phyloP scores from a whole-genome alignment of 2,888 invertebrate genomes.

The Eudemis profundana region DNA sequence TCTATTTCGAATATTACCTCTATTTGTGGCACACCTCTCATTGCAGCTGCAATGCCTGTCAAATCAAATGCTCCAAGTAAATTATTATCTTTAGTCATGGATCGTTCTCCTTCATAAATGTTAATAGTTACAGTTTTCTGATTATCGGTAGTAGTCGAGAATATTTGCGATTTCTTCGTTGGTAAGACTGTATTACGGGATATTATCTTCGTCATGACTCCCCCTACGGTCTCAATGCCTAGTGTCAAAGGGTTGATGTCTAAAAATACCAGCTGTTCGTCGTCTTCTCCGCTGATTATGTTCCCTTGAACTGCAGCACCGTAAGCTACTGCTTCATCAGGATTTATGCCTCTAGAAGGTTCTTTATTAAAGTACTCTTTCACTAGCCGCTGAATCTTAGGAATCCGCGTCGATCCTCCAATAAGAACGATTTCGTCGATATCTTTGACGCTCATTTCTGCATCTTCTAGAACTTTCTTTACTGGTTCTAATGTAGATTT shows the following conservation, averaged over 20 bases:
- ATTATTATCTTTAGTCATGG: conserved; percentile 99
- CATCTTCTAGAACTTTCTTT: conserved; percentile 97
- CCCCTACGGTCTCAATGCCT: conserved; percentile 99
- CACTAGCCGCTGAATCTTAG: conserved; percentile 97
- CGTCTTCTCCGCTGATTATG: conserved; percentile 98
- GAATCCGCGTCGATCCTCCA: conserved; percentile 99
- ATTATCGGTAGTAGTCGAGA: conserved; percentile 99
- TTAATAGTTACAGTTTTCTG: conserved; percentile 99
- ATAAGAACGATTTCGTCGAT: conserved; percentile 99
- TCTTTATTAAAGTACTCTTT: conserved; percentile 99
- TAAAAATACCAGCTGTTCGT: conserved; percentile 97
- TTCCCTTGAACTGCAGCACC: conserved; percentile 99
- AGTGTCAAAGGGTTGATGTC: conserved; percentile 99
- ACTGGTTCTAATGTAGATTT: conserved; percentile 98
- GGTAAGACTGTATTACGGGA: conserved; percentile 99
- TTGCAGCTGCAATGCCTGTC: conserved; percentile 97
- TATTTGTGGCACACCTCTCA: conserved; percentile 96
- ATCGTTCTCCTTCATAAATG: conserved; percentile 99
- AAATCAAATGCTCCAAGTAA: conserved; percentile 98
- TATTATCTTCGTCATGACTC: conserved; percentile 99
- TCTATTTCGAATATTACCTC: conserved; percentile 98
- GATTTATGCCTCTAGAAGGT: conserved; percentile 98
- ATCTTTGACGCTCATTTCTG: conserved; percentile 99
- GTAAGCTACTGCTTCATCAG: conserved; percentile 99
- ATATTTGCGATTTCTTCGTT: conserved; percentile 99